Percentiles rank a stretch among this genome's conserved stretches.
phyloP scores from a whole-genome alignment of 2,888 invertebrate genomes.

The Pseudococcus jackbeardsleyi region DNA sequence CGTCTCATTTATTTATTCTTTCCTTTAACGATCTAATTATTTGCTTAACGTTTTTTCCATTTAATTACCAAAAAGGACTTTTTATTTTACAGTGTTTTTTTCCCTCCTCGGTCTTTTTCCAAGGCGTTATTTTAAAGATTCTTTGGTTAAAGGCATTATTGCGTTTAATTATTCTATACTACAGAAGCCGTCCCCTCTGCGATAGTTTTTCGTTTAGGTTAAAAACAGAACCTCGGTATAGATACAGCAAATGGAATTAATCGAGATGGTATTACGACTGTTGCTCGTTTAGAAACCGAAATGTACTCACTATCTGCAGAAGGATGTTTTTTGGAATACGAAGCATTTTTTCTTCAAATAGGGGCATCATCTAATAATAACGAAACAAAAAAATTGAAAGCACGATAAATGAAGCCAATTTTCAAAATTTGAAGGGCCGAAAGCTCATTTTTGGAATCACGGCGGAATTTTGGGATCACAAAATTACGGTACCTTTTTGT shows the following conservation, averaged over 20 bases:
- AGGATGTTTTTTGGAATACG: no score
- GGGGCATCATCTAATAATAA: no score
- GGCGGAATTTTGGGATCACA: no score
- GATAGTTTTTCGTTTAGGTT: conserved; percentile 15
- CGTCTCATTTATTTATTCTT: conserved; percentile 63
- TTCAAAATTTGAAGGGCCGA: no score
- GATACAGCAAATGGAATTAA: background rate
- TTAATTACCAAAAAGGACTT: conserved; percentile 63
- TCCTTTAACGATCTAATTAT: conserved; percentile 64
- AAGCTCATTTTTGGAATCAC: no score
- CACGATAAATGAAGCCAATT: no score
- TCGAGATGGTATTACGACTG: background rate
- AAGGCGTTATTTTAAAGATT: conserved; percentile 37
- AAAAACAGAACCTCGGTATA: background rate
- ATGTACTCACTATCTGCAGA: no score
- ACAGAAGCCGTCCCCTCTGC: background rate
- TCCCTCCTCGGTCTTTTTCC: background rate
- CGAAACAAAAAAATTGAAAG: no score
- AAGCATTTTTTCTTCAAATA: no score
- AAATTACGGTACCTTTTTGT: no score
- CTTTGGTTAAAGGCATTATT: conserved; percentile 49
- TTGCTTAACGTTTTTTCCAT: conserved; percentile 62
- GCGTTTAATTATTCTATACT: conserved; percentile 44
- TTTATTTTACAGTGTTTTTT: conserved; percentile 61
- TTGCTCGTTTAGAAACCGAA: background rate